These are phyloP conservation scores for Eulemur rufifrons DNA, from an alignment of 2,113 vertebrate genomes.

Conservation along the genomic window DNA sequence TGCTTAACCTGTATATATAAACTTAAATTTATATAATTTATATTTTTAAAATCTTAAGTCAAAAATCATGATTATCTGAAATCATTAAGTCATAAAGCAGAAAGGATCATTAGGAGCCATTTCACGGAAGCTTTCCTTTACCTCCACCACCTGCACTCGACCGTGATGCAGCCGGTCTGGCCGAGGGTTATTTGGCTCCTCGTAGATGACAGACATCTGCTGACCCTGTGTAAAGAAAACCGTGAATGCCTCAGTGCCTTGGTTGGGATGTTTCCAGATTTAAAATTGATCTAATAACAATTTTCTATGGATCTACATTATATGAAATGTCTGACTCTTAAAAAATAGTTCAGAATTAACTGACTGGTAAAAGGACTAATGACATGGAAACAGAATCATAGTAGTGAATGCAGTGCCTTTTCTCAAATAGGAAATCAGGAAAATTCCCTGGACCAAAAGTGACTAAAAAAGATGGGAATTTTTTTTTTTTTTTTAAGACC, in stretches of 20 bases:
- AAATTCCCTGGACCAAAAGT: background rate
- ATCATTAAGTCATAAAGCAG: background rate
- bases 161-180: conserved; percentile 91
- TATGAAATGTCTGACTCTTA: background rate
- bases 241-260: background rate
- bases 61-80: background rate
- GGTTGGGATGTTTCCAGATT: background rate
- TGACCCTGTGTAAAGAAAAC: conserved; percentile 83
- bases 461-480: background rate
- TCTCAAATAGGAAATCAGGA: background rate
- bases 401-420: background rate
- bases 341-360: background rate
- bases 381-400: background rate
- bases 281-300: background rate
- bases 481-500: background rate
- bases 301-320: background rate
- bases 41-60: background rate
- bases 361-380: background rate
- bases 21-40: background rate
- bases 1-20: background rate
- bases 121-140: conserved; percentile 74
- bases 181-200: conserved; percentile 85
- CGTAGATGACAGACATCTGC: conserved; percentile 87
- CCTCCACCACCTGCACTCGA: conserved; percentile 92
- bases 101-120: background rate